These are phyloP conservation scores for Dryobotodes eremita DNA, from an alignment of 2,888 invertebrate species.

Conservation along the genomic window DNA sequence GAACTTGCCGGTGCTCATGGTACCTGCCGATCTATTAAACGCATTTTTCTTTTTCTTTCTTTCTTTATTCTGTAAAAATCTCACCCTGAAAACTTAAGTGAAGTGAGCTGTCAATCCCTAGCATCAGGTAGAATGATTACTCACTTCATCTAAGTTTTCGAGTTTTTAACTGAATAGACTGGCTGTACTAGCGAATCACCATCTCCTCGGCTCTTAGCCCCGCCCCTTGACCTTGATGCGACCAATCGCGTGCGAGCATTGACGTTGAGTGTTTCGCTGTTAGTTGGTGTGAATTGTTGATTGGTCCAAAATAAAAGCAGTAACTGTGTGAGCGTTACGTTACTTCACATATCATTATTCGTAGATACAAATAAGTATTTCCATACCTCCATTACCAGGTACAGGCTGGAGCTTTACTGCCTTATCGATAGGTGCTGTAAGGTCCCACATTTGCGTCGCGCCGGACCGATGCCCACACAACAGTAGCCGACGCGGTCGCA, in stretches of 20 bases:
- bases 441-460: constrained; percentile 99
- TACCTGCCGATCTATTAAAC: background rate
- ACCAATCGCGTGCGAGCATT: no score
- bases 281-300: background rate
- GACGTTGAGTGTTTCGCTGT: background rate
- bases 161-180: background rate
- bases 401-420: constrained; percentile 81
- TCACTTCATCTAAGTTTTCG: background rate
- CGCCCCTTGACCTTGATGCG: background rate
- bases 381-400: constrained; percentile 63
- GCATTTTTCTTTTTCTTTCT: no score
- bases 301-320: background rate
- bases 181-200: background rate
- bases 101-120: background rate
- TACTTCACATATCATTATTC: background rate
- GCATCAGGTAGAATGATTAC: background rate
- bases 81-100: background rate
- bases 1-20: no score
- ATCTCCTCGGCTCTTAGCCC: background rate
- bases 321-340: background rate
- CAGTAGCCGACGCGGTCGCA: constrained; percentile 96
- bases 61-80: background rate
- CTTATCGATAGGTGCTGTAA: constrained; percentile 98
- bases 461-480: constrained; percentile 98
- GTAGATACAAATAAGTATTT: background rate